phyloP scores from a whole-genome alignment of 2,113 vertebrate species.

The Monopterus albus region DNA sequence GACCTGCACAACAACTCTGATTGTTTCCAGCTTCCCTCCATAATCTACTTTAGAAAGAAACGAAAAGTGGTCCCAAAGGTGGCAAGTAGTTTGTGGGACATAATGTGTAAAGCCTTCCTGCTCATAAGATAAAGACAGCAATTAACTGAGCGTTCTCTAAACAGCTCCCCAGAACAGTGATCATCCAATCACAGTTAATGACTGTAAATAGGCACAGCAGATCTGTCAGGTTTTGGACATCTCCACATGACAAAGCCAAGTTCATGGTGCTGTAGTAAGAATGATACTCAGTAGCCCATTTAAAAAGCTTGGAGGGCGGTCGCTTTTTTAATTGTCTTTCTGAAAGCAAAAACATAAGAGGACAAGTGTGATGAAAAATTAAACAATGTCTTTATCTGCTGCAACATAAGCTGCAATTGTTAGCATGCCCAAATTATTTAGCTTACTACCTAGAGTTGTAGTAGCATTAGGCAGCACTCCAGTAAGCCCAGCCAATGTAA shows the following conservation, averaged over 20 bases:
- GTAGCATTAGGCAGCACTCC: too few species aligned
- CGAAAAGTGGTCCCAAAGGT: conserved; percentile 48
- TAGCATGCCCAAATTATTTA: conserved; percentile 3
- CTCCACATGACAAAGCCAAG: not conserved
- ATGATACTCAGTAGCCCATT: too few species aligned
- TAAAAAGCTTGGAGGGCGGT: too few species aligned
- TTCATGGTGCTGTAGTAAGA: not conserved
- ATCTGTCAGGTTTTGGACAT: not conserved
- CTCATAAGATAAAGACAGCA: conserved; percentile 35
- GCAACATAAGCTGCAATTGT: not conserved
- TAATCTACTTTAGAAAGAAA: conserved; percentile 49
- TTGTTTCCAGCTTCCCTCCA: conserved; percentile 45
- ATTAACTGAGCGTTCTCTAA: conserved; percentile 37
- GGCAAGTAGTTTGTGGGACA: conserved; percentile 53
- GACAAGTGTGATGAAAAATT: too few species aligned
- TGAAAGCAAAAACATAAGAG: not conserved
- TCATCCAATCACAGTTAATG: not conserved
- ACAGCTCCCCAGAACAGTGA: conserved; percentile 10
- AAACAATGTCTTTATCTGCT: not conserved
- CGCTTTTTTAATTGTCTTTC: not conserved
- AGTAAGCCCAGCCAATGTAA: too few species aligned
- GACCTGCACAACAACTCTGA: conserved; percentile 21
- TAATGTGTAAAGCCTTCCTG: conserved; percentile 11
- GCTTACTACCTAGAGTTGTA: too few species aligned
- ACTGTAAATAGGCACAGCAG: not conserved